Conservation (phyloP, 2,113 vertebrate species). For the Protobothrops flavoviridis region DNA sequence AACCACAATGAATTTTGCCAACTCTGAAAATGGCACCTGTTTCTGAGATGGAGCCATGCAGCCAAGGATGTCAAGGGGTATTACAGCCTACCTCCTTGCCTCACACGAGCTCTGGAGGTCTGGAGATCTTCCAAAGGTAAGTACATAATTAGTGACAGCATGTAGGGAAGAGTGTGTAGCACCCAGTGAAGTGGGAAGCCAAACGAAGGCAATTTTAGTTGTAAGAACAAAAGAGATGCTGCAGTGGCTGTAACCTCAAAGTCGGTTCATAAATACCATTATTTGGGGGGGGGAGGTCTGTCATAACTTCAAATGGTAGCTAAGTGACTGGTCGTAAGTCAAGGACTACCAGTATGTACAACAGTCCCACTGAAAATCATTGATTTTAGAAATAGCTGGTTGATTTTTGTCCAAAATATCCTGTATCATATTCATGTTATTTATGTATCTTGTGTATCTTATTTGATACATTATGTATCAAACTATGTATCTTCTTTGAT, state of each 20-base stretch:
- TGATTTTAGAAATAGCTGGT: background rate
- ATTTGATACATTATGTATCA: background rate
- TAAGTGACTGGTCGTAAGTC: background rate
- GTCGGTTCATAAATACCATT: background rate
- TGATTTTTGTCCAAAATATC: background rate
- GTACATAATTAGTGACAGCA: background rate
- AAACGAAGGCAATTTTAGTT: background rate
- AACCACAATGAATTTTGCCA: background rate
- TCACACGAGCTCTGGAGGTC: background rate
- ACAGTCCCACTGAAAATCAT: background rate
- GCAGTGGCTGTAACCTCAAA: background rate
- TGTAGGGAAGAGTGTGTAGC: background rate
- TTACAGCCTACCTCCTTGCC: background rate
- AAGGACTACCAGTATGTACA: background rate
- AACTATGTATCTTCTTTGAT: background rate
- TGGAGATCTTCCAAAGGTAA: background rate
- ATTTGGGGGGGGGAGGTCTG: background rate
- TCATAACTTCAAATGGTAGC: background rate
- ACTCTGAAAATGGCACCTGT: background rate
- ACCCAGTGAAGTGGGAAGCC: background rate
- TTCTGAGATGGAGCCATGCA: background rate
- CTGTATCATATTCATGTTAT: background rate
- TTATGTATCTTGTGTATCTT: background rate
- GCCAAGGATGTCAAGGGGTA: background rate
- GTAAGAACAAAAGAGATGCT: background rate